These are phyloP conservation scores for Coryphaenoides rupestris DNA, from an alignment of 2,113 vertebrate genomes.

Conservation along the genomic window DNA sequence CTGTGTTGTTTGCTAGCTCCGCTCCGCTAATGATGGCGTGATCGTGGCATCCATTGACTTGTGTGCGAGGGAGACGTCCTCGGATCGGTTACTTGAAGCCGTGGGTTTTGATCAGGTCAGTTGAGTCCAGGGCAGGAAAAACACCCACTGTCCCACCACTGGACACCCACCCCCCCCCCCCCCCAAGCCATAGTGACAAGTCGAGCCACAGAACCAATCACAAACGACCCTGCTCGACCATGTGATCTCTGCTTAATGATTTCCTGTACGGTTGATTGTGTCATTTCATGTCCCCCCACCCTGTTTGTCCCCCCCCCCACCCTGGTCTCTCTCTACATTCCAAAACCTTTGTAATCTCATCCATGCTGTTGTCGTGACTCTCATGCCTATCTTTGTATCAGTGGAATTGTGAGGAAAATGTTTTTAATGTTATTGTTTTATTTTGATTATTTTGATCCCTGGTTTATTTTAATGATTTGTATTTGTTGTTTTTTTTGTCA, in stretches of 20 bases:
- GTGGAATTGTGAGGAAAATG: constrained; percentile 19
- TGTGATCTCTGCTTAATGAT: constrained; percentile 30
- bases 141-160: neutral
- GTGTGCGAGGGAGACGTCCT: constrained; percentile 26
- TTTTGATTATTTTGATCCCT: constrained; percentile 10
- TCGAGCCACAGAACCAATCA: constrained; percentile 25
- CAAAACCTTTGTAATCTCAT: constrained; percentile 50
- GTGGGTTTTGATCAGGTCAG: constrained; percentile 29
- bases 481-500: constrained; percentile 22
- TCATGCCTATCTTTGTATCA: constrained; percentile 45
- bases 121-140: constrained; percentile 22
- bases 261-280: neutral
- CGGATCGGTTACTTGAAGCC: constrained; percentile 52
- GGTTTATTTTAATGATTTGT: constrained; percentile 15
- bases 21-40: constrained; percentile 25
- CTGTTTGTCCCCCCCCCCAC: constrained; percentile 23
- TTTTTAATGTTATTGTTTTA: constrained; percentile 35
- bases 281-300: constrained; percentile 17
- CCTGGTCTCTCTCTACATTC: no score
- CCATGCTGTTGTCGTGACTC: constrained; percentile 42
- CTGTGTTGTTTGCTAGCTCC: constrained; percentile 36
- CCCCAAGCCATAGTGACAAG: constrained; percentile 19
- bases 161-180: constrained; percentile 44
- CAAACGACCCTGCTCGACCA: constrained; percentile 9
- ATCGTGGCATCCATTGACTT: constrained; percentile 21